Evolutionary conservation across 2,113 vertebrate species (phyloP).

Genomic region (Chaetura pelagica): DNA sequence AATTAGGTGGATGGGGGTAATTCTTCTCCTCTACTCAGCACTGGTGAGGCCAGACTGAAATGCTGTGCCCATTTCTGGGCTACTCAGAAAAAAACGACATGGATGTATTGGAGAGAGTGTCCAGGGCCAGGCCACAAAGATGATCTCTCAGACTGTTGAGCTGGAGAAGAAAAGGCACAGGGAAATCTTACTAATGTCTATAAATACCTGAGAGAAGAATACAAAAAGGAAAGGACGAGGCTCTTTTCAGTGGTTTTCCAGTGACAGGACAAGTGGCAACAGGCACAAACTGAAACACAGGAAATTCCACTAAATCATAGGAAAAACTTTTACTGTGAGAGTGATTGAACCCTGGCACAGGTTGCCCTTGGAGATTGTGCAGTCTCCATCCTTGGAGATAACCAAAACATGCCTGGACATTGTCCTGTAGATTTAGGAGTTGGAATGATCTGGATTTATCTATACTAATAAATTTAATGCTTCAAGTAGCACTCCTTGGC

Average conservation of each 20-base stretch:
- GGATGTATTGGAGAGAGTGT: neutral
- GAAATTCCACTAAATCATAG: neutral
- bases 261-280: neutral
- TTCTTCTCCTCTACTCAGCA: neutral
- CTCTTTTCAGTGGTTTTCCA: neutral
- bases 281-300: neutral
- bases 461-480: neutral
- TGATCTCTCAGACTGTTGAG: neutral
- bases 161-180: neutral
- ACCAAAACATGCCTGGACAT: neutral
- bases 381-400: neutral
- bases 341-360: neutral
- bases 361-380: neutral
- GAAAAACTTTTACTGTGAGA: neutral
- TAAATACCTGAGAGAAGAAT: neutral
- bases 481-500: neutral
- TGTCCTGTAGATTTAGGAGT: neutral
- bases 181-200: neutral
- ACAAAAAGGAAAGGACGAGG: neutral
- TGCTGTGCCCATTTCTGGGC: neutral
- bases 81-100: neutral
- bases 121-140: neutral
- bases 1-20: neutral
- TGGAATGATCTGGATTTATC: neutral
- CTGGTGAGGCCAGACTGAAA: neutral